Evolutionary conservation across 2,797 vertebrate genomes (phyloP).

Genomic region (Falco naumanni): DNA sequence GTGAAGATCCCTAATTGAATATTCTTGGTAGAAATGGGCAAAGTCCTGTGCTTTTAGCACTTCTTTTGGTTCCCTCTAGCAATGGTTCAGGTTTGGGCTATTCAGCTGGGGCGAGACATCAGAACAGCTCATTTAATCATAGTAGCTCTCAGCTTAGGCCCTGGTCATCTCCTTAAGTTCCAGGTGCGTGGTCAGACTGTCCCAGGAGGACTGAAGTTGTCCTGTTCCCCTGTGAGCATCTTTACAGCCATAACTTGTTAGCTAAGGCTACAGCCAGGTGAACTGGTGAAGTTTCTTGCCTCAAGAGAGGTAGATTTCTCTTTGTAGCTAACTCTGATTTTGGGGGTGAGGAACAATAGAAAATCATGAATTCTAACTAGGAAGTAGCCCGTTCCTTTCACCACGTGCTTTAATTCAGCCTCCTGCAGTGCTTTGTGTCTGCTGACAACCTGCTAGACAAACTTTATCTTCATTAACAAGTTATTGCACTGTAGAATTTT

Average conservation of each 20-base stretch:
- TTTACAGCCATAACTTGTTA: not conserved
- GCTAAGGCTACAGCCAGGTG: not conserved
- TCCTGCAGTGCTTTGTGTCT: not conserved
- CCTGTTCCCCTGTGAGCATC: fast-evolving
- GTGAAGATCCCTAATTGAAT: not conserved
- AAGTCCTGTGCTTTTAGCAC: not conserved
- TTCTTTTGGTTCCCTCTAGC: not conserved
- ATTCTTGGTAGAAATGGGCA: not conserved
- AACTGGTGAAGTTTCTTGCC: not conserved
- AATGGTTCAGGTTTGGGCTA: not conserved
- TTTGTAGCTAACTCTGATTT: not conserved
- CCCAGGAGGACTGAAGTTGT: not conserved
- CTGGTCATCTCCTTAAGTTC: not conserved
- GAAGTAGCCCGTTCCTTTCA: not conserved
- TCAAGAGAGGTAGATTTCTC: not conserved
- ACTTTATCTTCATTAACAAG: not conserved
- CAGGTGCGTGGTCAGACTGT: not conserved
- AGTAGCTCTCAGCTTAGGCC: not conserved
- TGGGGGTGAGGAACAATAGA: not conserved
- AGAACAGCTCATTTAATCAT: not conserved
- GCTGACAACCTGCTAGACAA: not conserved
- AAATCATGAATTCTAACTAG: not conserved
- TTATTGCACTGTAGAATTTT: not conserved
- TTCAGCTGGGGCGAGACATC: not conserved
- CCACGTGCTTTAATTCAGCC: not conserved